These are phyloP conservation scores for Macrophya alboannulata DNA, from an alignment of 2,888 invertebrate genomes.

Conservation along the genomic window DNA sequence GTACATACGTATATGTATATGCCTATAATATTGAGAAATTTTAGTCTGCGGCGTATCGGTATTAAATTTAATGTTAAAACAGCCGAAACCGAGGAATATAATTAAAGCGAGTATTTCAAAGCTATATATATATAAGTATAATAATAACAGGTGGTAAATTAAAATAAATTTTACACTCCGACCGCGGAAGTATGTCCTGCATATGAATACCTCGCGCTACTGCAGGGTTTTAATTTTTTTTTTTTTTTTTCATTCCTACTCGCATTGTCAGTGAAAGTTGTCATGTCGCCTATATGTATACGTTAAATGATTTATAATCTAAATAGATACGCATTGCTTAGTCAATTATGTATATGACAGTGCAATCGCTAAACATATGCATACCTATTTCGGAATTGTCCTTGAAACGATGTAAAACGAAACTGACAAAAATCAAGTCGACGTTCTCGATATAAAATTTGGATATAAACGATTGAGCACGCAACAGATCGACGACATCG, in stretches of 20 bases:
- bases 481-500: slow-evolving; percentile 25
- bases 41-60: slow-evolving; percentile 1
- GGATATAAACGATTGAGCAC: slow-evolving; percentile 1
- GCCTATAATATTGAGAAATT: not conserved
- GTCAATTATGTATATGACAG: too few relatives aligned
- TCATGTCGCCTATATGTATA: slow-evolving; percentile 15
- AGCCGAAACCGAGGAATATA: slow-evolving; percentile 21
- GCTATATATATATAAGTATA: slow-evolving; percentile 1
- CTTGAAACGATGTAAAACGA: slow-evolving; percentile 17
- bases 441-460: not conserved
- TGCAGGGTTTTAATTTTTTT: not conserved
- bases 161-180: slow-evolving; percentile 1
- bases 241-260: not conserved
- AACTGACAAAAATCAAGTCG: slow-evolving; percentile 20
- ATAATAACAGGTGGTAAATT: slow-evolving; percentile 41
- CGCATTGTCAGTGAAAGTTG: slow-evolving; percentile 15
- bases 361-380: too few relatives aligned
- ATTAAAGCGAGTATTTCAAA: not conserved
- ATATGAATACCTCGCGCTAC: not conserved
- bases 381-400: not conserved
- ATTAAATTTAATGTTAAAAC: slow-evolving; percentile 25
- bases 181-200: not conserved
- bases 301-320: not conserved
- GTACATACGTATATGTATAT: not conserved
- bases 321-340: not conserved